Evolutionary conservation across 2,113 vertebrate species (phyloP).

Genomic region (Oplegnathus fasciatus): DNA sequence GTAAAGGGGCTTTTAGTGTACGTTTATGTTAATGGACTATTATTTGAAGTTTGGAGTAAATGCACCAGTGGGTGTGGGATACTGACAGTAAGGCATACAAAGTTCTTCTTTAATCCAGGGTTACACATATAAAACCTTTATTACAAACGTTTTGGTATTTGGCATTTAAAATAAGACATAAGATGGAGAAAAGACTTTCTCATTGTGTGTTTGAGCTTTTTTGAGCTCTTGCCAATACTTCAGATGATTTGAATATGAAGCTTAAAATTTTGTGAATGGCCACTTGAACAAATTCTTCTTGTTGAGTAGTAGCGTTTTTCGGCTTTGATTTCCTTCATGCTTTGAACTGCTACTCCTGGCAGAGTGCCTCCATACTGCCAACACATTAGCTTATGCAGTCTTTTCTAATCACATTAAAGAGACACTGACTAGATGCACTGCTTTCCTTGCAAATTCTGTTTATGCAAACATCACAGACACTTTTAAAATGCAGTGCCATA

Average conservation of each 20-base stretch:
- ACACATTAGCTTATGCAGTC: slow-evolving; percentile 12
- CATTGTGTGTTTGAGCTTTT: not conserved
- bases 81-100: no score
- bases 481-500: slow-evolving; percentile 5
- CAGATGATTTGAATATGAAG: not conserved
- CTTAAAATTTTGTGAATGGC: not conserved
- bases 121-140: not conserved
- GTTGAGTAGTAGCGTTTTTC: not conserved
- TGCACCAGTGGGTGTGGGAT: not conserved
- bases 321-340: not conserved
- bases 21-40: no score
- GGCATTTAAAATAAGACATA: not conserved
- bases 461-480: slow-evolving; percentile 7
- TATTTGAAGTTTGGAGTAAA: no score
- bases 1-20: no score
- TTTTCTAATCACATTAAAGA: slow-evolving; percentile 25
- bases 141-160: not conserved
- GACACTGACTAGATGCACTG: not conserved
- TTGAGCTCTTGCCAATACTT: not conserved
- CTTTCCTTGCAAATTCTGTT: slow-evolving; percentile 7
- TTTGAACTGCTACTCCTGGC: slow-evolving; percentile 9
- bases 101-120: not conserved
- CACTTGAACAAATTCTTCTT: not conserved
- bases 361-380: slow-evolving; percentile 2
- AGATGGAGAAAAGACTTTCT: not conserved